Conservation (phyloP, 2,797 vertebrate species). For the Garrulus glandarius region DNA sequence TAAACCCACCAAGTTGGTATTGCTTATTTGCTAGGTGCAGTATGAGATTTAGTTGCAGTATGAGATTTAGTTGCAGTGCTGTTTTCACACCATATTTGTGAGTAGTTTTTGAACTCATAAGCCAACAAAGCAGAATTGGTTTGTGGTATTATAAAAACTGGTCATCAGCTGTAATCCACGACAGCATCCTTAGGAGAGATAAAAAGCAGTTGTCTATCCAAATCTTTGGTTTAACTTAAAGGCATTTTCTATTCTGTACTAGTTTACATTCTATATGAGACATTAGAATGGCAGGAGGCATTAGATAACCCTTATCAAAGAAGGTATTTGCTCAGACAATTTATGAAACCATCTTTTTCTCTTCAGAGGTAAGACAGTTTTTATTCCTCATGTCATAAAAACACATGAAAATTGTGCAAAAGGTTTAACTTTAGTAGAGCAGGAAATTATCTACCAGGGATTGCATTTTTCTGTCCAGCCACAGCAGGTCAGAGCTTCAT, state of each 20-base stretch:
- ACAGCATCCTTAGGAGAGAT: background rate
- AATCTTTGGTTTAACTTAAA: background rate
- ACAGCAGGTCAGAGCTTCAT: background rate
- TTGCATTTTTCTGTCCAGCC: background rate
- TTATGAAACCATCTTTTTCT: background rate
- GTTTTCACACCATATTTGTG: background rate
- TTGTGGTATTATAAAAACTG: background rate
- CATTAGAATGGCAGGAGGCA: background rate
- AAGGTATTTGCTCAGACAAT: background rate
- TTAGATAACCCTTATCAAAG: background rate
- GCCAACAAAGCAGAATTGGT: background rate
- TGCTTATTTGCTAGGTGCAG: background rate
- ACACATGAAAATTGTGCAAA: background rate
- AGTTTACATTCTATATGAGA: background rate
- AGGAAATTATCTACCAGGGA: background rate
- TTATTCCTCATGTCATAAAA: background rate
- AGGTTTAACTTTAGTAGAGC: background rate
- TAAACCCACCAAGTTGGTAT: background rate
- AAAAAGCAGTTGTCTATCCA: background rate
- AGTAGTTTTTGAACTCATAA: background rate
- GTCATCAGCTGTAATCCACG: background rate
- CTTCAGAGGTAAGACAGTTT: background rate
- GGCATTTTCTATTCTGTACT: background rate
- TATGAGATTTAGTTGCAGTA: background rate
- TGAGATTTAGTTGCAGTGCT: background rate